These are phyloP conservation scores for Xestia sexstrigata DNA, from an alignment of 2,888 invertebrate species.

Conservation along the genomic window DNA sequence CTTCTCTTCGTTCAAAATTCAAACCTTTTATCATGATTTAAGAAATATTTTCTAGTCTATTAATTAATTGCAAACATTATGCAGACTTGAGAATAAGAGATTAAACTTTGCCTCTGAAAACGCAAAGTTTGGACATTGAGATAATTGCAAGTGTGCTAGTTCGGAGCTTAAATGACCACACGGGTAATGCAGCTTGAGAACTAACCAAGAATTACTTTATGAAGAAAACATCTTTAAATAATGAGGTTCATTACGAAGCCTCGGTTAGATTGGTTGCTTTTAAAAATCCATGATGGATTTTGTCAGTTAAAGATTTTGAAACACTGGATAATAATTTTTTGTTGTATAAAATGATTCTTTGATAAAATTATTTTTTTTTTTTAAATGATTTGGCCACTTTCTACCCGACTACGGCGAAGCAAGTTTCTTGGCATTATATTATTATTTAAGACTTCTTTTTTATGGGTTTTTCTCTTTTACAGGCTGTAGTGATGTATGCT, in stretches of 20 bases:
- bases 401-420: background rate
- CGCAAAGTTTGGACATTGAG: constrained; percentile 27
- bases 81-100: background rate
- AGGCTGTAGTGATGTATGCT: constrained; percentile 97
- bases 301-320: background rate
- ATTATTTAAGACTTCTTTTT: background rate
- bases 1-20: background rate
- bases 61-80: constrained; percentile 14
- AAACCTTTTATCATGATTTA: too few relatives aligned
- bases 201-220: background rate
- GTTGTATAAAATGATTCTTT: too few relatives aligned
- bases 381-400: background rate
- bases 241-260: background rate
- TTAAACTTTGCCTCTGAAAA: constrained; percentile 27
- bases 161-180: constrained; percentile 31
- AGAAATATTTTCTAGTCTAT: background rate
- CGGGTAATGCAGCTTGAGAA: constrained; percentile 10
- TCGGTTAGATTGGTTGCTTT: background rate
- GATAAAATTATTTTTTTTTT: too few relatives aligned
- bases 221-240: background rate
- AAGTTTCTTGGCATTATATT: background rate
- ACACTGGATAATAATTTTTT: too few relatives aligned
- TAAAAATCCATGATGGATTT: background rate
- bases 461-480: constrained; percentile 61
- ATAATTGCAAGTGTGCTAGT: constrained; percentile 33